Percentiles rank a stretch among this genome's conserved stretches.
Evolutionary conservation across 2,888 invertebrate species (phyloP).

Genomic region (Gnatocerus cornutus): DNA sequence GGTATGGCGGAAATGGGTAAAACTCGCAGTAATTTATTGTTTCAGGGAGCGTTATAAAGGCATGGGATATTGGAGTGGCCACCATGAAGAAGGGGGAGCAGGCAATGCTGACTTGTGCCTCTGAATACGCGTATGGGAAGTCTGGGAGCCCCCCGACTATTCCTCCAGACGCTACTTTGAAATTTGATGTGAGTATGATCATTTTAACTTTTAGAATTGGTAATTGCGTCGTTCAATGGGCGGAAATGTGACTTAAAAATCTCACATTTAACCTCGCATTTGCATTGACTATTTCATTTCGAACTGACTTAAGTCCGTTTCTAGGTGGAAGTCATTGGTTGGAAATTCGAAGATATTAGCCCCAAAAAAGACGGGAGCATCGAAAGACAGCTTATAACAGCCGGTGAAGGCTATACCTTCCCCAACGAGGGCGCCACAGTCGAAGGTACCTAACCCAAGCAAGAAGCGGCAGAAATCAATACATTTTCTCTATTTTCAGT

Average conservation of each 20-base stretch:
- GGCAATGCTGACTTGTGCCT: slow-evolving; percentile 86
- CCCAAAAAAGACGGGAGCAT: slow-evolving; percentile 89
- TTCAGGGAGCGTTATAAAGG: slow-evolving; percentile 88
- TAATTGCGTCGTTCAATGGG: too few species aligned
- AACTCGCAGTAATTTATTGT: slow-evolving; percentile 47
- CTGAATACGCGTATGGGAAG: slow-evolving; percentile 93
- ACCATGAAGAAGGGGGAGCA: slow-evolving; percentile 95
- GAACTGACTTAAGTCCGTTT: too few species aligned
- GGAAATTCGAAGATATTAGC: slow-evolving; percentile 92
- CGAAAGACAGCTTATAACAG: slow-evolving; percentile 79
- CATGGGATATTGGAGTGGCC: slow-evolving; percentile 95
- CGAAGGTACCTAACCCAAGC: too few species aligned
- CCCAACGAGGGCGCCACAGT: slow-evolving; percentile 91
- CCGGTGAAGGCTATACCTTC: slow-evolving; percentile 80
- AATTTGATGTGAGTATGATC: slow-evolving; percentile 83
- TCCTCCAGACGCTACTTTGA: slow-evolving; percentile 89
- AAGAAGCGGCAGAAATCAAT: too few species aligned
- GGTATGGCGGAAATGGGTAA: too few species aligned
- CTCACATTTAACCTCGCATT: too few species aligned
- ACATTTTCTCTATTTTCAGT: slow-evolving; percentile 73
- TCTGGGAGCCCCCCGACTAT: slow-evolving; percentile 90
- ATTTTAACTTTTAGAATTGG: not conserved
- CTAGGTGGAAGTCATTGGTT: slow-evolving; percentile 91
- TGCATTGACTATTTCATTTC: too few species aligned
- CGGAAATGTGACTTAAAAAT: too few species aligned